Base-by-base conservation (phyloP, 2,113 vertebrate species). In the Dipodomys stephensi region DNA sequence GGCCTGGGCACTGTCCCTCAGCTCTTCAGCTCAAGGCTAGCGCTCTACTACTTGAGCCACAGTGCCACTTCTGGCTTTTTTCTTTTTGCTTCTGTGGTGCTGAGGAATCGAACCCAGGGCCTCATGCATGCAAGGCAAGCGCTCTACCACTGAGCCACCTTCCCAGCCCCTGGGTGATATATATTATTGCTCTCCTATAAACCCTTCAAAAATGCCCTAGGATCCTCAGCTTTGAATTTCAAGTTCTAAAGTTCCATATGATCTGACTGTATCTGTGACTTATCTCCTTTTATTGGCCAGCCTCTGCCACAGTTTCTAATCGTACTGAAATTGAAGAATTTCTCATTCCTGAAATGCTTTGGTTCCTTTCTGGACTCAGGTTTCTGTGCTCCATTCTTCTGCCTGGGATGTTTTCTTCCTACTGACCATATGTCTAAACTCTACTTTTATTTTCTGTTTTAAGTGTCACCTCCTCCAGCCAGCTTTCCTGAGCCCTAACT, bases 141-240 rank as follows among this genome's bases (percentile, higher is more conserved):
- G 39, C 39, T 39, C 39, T 39, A 39, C 39, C 39, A 39, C 39
- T 39, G 39, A 39, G 39, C 39, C 39, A 39, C 39, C 39, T 39
- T 39, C 39, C 39, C 5, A 6, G 5, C 39, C 39, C 39, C 39
- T 39, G 39, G 39, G 39, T 6, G 39, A 39, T 39, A 39, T 39
- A 6, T 39, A 39, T 20, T 60, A 87, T 18, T 68, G 1, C 39
- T 91, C 18, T 90, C 30, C 69, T 87, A 60, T 65, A 87, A 90
- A 74, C 13, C 32, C 28, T 88, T 88, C n/a, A 57, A 85, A 85
- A 67, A 12, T 27, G 23, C 32, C 83, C 60, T 79, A 90, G 15
- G 71, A 69, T 78, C 32, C 5, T 83, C 82, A 74, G 60, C 65
- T 92, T 82, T 92, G 76, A 90, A 90, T 71, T 22, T 80, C 49